Evolutionary conservation across 2,888 invertebrate species (phyloP), one percentile per base, ranked within the genome.

Genomic region (Microdon myrmicae): DNA sequence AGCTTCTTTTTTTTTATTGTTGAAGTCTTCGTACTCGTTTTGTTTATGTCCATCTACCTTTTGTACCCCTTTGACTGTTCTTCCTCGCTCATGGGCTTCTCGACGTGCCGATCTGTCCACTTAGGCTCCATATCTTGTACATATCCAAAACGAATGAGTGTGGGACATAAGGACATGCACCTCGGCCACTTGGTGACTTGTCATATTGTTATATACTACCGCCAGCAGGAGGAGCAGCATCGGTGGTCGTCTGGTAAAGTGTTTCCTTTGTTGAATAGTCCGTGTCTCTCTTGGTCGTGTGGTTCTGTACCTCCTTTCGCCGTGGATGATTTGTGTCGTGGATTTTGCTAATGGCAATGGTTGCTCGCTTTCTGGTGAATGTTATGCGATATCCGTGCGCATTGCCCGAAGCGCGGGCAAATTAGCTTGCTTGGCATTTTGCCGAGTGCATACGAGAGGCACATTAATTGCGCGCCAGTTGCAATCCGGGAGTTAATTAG

Each of bases 131-230:
- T 43, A 53, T 53, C 39, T 23, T 35, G 25, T 14, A 26, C 28
- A 31, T 28, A 25, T 16, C 26, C 26, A 10, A 19, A 17, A 26
- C 16, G 41, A 23, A 23, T 10, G 35, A 31, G 38, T 19, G 29
- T 31, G 25, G 39, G 17, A 38, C 32, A 44, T 22, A 47, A 55
- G 51, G 45, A 58, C 58, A 53, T 64, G 39, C 64, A 64, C 51
- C 51, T 64, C 53, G 41, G 58, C 39, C 56, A 58, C 25, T 56
- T 47, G 64, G 51, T 53, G 58, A 58, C 41, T 64, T 58, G 58
- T 64, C 58, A 64, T 64, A 64, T 64, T 64, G 47, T 58, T 64
- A 41, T 64, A 45, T 43, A 29, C 49, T 47, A n/a, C 44, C 34
- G 26, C 29, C 44, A 39, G 44, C 34, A 22, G 22, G 17, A 38